Base-by-base conservation (phyloP, 1,140 invertebrate species). In the Campoletis sonorensis region DNA sequence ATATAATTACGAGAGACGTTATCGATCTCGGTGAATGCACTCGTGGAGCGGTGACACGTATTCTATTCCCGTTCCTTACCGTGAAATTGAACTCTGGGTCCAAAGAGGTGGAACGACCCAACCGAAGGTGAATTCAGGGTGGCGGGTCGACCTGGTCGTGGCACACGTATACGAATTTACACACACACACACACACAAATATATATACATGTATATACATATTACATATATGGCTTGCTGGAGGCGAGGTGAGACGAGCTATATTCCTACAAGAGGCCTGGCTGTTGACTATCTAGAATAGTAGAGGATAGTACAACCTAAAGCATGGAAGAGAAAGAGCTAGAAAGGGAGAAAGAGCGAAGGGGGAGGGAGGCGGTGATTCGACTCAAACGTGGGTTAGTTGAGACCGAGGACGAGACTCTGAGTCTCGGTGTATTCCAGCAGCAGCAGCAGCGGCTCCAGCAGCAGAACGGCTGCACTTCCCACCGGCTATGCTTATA, bases 401-500 rank as follows among this genome's bases (percentile, higher is more conserved):
- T 16, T 11, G 21, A 13, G 15, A 23, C 21, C 61, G 10, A 64
- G 61, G n/a, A 26, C 21, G 23, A 27, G 61, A 64, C 61, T 64
- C 18, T 49, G 40, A n/a, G 26, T 76, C 40, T 51, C 21, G 21
- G 26, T 76, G 45, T 76, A 54, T 51, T 13, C 67, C 16, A n/a
- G 67, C 16, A 33, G n/a, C n/a, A n/a, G n/a, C n/a, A n/a, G n/a
- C n/a, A n/a, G n/a, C n/a, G n/a, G n/a, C n/a, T 8, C 64, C 15
- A 16, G 64, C 16, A 33, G 67, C 33, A 30, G 49, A 26, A 72
- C 54, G 26, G 51, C 80, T 71, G 64, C 30, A n/a, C 54, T 73
- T 45, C 16, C 16, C 78, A 64, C 30, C 26, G 33, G 70, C 61
- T 23, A 61, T 37, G 76, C 70, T 85, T 86, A 87, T 87, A 87